Percentiles rank a stretch among this genome's conserved stretches.
Conservation (phyloP, 2,888 invertebrate species). For the Drosophila mimica region DNA sequence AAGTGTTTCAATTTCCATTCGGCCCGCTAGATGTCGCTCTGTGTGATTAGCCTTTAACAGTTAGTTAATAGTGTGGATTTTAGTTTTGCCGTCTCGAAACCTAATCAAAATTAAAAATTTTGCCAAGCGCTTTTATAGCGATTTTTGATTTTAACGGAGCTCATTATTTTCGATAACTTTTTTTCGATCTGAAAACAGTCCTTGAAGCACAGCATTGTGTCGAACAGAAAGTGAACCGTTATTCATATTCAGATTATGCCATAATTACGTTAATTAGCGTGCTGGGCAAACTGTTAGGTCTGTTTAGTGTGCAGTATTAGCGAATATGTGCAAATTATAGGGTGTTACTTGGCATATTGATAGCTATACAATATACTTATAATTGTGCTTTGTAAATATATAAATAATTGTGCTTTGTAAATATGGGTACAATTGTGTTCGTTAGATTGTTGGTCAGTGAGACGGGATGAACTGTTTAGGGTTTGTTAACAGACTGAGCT, state of each 20-base stretch:
- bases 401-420: conserved; percentile 1
- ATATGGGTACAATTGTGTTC: conserved; percentile 6
- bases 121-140: too few relatives aligned
- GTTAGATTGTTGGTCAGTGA: conserved; percentile 12
- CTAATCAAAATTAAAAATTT: too few relatives aligned
- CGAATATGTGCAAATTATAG: conserved; percentile 18
- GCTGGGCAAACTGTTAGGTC: background rate
- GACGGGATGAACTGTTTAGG: conserved; percentile 4
- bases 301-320: conserved; percentile 17
- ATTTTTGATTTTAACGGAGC: background rate
- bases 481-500: conserved; percentile 28
- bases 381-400: conserved; percentile 4
- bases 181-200: background rate
- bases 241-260: conserved; percentile 30
- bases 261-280: conserved; percentile 10
- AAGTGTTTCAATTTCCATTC: background rate
- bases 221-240: background rate
- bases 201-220: background rate
- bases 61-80: background rate
- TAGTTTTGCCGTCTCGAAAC: background rate
- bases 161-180: background rate
- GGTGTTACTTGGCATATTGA: conserved; percentile 5
- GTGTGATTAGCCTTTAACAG: background rate
- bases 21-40: background rate
- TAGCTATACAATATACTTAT: background rate